Evolutionary conservation across 2,113 vertebrate species (phyloP), one percentile per base, ranked within the genome.

Genomic region (Cyprinodon variegatus): DNA sequence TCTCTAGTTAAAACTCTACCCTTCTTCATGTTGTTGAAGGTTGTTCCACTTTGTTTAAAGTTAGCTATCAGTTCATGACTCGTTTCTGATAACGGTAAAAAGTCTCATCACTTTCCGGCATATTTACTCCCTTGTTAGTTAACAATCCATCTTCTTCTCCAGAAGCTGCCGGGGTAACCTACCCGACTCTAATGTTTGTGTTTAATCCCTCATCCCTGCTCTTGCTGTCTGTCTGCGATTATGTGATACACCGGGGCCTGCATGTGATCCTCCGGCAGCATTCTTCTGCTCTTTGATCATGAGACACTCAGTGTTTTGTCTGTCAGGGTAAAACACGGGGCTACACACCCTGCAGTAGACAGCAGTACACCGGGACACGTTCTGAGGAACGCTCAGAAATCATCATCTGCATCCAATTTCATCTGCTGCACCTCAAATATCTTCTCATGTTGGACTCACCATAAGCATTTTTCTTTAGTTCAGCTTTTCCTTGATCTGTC

Each of bases 221-320:
- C 76, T 78, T 8, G 3, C 62, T 63, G 74, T 62, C 39, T 83
- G 77, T 74, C 68, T 65, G 79, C 68, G 81, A 88, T 90, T 82
- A 83, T 86, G 78, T 78, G 86, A 88, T 84, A 72, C 86, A 45
- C 63, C 2, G 40, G 61, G 29, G 67, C 57, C 45, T 29, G 12
- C 11, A 22, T 83, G 81, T 70, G 78, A 78, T 83, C 84, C 46
- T 72, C 66, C 12, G 45, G 62, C 57, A 38, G 64, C 75, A 77
- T 86, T 88, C 86, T 67, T 84, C 57, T 0, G 20, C 60, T 11
- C 87, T 90, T 90, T 90, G 87, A 90, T 90, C 83, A 81, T 38
- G 0, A 75, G 62, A 66, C 74, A 45, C 67, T 68, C 70, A 0
- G 68, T 83, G 69, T 84, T 88, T 85, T 83, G 68, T 82, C 75